These are phyloP conservation scores for Agapostemon virescens DNA, from an alignment of 2,888 invertebrate species.

Conservation along the genomic window DNA sequence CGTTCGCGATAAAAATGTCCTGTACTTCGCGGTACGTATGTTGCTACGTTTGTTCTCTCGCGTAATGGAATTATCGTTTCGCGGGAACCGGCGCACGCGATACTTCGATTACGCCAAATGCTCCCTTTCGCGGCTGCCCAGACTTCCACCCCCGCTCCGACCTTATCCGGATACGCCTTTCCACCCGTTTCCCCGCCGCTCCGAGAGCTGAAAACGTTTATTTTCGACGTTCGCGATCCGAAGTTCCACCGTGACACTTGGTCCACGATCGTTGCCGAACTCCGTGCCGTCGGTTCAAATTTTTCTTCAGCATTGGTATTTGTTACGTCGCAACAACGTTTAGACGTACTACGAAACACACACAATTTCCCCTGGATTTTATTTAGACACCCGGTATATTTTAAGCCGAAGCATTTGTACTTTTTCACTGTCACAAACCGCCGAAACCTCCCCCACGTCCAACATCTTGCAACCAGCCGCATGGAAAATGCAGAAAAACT, in stretches of 20 bases:
- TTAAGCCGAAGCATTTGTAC: no score
- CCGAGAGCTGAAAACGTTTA: not conserved
- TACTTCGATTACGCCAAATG: conserved; percentile 71
- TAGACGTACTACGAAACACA: no score
- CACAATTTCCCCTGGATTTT: no score
- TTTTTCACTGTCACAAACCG: no score
- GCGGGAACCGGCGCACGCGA: conserved; percentile 68
- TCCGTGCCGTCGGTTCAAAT: not conserved
- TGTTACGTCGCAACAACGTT: no score
- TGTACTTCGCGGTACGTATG: conserved; percentile 50
- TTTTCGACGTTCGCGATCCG: conserved; percentile 46
- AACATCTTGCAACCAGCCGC: no score
- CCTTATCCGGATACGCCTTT: conserved; percentile 4
- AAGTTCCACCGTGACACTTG: conserved; percentile 18
- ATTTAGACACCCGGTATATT: no score
- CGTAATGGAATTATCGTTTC: conserved; percentile 73
- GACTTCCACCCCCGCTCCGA: not conserved
- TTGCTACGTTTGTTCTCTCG: conserved; percentile 70
- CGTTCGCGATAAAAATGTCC: conserved; percentile 65
- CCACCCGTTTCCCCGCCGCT: not conserved
- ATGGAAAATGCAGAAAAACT: no score
- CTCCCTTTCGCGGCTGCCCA: conserved; percentile 55
- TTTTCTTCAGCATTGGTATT: no score
- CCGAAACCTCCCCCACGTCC: no score
- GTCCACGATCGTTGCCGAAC: conserved; percentile 25